A percentile compares a stretch with the other conserved stretches of the same genome.
Evolutionary conservation across 2,888 invertebrate species (phyloP).

Genomic region (Pterobdella sp.): DNA sequence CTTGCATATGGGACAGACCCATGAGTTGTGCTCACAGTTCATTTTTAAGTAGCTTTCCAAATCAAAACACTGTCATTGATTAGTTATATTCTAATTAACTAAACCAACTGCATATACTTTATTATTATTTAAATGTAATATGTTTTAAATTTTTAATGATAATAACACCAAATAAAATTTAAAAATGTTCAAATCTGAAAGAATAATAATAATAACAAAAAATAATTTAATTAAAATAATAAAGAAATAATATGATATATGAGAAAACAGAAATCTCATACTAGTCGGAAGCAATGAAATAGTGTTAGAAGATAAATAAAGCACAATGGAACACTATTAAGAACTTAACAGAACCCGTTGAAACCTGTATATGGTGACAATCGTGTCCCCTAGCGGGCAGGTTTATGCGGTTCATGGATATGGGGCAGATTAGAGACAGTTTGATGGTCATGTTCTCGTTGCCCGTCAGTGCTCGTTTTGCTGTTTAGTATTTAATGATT

Average conservation of each 20-base stretch:
- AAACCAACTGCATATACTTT: background rate
- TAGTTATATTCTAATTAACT: background rate
- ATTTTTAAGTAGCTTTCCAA: constrained; percentile 32
- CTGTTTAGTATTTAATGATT: background rate
- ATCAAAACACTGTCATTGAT: constrained; percentile 31
- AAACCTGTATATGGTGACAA: constrained; percentile 31
- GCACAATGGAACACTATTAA: background rate
- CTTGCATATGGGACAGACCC: constrained; percentile 35
- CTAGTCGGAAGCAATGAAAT: background rate
- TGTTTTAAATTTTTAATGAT: too few relatives aligned
- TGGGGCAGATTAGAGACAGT: constrained; percentile 30
- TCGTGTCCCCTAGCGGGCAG: constrained; percentile 31
- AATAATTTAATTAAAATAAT: background rate
- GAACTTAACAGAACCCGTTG: background rate
- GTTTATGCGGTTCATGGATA: constrained; percentile 30
- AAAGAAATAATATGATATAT: background rate
- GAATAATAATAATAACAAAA: background rate
- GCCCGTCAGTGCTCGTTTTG: constrained; percentile 21
- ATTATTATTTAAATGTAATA: too few relatives aligned
- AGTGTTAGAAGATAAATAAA: background rate
- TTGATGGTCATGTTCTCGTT: constrained; percentile 28
- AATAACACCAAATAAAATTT: too few relatives aligned
- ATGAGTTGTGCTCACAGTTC: constrained; percentile 30
- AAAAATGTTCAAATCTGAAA: background rate
- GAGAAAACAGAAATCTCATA: background rate